phyloP scores from a whole-genome alignment of 2,888 invertebrate genomes.

The Resseliella maxima region DNA sequence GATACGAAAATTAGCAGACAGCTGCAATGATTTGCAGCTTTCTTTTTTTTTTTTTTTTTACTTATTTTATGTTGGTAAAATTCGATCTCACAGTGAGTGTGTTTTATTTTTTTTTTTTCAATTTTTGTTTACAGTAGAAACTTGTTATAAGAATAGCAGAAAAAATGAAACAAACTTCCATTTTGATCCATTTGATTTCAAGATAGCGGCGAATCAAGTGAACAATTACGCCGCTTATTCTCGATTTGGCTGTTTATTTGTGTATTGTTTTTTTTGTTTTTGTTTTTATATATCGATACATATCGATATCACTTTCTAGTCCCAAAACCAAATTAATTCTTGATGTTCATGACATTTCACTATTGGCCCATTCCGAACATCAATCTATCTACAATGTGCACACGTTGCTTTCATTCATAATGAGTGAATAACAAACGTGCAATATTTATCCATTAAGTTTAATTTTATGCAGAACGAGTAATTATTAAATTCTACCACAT shows the following conservation, averaged over 20 bases:
- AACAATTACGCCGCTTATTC: background rate
- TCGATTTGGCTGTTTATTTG: conserved; percentile 18
- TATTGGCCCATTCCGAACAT: conserved; percentile 52
- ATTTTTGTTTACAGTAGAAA: conserved; percentile 2
- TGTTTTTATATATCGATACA: background rate
- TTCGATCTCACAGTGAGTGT: conserved; percentile 10
- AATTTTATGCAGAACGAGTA: conserved; percentile 13
- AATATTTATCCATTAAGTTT: background rate
- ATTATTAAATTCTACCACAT: conserved; percentile 45
- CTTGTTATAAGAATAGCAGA: conserved; percentile 11
- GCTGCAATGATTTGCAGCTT: background rate
- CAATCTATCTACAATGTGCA: conserved; percentile 17
- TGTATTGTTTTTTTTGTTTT: background rate
- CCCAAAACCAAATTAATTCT: conserved; percentile 54
- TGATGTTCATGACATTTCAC: conserved; percentile 44
- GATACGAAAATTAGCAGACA: background rate
- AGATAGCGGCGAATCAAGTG: background rate
- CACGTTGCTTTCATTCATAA: background rate
- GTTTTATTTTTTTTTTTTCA: background rate
- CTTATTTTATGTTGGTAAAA: background rate
- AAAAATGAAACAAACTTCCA: conserved; percentile 28
- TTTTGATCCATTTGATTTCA: conserved; percentile 31
- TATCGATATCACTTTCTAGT: background rate
- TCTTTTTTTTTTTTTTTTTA: background rate
- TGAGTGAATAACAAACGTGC: background rate